Conservation (phyloP, 2,113 vertebrate species). For the Saguinus imperator region DNA sequence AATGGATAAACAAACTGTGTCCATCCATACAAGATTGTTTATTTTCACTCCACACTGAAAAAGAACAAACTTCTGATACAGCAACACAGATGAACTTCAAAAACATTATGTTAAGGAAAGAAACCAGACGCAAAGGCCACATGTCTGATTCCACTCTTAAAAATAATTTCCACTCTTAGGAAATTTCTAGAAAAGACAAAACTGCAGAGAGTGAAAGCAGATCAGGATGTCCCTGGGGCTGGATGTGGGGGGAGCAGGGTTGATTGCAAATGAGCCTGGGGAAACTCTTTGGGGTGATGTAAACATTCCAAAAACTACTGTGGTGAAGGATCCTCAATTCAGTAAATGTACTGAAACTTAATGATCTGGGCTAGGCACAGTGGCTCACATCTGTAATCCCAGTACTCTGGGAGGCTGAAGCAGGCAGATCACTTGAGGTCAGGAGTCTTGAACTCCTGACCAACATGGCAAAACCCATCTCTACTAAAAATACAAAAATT, state of each 20-base stretch:
- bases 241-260: background rate
- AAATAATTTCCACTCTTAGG: background rate
- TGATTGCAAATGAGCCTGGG: background rate
- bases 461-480: background rate
- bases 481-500: background rate
- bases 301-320: background rate
- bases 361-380: background rate
- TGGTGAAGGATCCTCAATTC: background rate
- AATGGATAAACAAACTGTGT: background rate
- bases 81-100: background rate
- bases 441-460: background rate
- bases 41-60: background rate
- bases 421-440: background rate
- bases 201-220: background rate
- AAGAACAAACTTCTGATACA: background rate
- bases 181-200: constrained; percentile 26
- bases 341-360: background rate
- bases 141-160: background rate
- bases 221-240: background rate
- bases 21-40: background rate
- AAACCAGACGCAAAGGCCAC: background rate
- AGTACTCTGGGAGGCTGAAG: background rate
- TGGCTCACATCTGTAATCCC: no score
- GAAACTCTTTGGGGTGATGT: background rate
- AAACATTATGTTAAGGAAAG: background rate